These are phyloP conservation scores for Polypedilum pembai DNA, from an alignment of 1,140 invertebrate genomes.

Conservation along the genomic window DNA sequence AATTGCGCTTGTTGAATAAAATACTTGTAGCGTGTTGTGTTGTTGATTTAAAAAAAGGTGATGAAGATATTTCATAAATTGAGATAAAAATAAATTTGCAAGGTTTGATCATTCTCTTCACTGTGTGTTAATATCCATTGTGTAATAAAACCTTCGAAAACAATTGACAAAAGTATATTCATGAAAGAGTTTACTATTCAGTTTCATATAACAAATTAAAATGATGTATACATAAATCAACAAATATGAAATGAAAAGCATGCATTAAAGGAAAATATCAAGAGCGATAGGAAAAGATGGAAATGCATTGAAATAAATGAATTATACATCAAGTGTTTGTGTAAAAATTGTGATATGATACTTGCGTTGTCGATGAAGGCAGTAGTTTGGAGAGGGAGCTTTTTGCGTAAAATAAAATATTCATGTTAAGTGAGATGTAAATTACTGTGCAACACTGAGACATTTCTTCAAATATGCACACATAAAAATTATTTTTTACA, in stretches of 20 bases:
- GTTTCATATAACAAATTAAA: not conserved
- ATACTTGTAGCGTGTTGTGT: too few relatives aligned
- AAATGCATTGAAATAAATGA: slow-evolving; percentile 8
- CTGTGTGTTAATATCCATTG: not conserved
- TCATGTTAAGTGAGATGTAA: not conserved
- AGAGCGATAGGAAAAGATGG: not conserved
- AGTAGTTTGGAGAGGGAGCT: not conserved
- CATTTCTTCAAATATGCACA: not conserved
- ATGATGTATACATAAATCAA: not conserved
- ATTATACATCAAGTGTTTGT: not conserved
- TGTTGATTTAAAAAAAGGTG: too few relatives aligned
- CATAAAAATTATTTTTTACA: too few relatives aligned
- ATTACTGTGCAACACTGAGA: not conserved
- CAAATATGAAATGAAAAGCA: not conserved
- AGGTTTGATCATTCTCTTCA: too few relatives aligned
- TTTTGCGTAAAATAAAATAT: not conserved
- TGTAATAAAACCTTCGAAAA: not conserved
- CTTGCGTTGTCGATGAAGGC: not conserved
- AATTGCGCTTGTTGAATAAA: not conserved
- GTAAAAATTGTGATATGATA: not conserved
- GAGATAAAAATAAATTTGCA: too few relatives aligned
- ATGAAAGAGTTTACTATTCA: not conserved
- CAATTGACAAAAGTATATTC: too few relatives aligned
- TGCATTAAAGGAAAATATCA: not conserved
- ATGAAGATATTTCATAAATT: too few relatives aligned